Evolutionary conservation across 2,888 invertebrate species (phyloP).

Genomic region (Apodemia zela): DNA sequence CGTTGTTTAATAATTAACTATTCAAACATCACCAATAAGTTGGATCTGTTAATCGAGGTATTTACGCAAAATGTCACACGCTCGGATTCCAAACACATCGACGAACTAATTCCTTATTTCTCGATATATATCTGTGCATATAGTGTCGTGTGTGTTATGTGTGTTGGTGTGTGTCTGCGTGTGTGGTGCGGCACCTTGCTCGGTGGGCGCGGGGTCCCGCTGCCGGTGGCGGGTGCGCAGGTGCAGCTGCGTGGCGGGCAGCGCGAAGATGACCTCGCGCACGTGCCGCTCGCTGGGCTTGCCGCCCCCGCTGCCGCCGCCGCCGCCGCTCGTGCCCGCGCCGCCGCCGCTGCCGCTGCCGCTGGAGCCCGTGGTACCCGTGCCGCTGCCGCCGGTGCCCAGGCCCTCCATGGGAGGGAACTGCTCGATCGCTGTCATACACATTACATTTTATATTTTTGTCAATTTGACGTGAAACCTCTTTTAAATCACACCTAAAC

Average conservation of each 20-base stretch:
- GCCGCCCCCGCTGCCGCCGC: slow-evolving; percentile 74
- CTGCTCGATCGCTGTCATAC: slow-evolving; percentile 87
- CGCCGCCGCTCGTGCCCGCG: slow-evolving; percentile 49
- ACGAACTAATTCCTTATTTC: too few relatives aligned
- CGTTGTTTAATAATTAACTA: too few relatives aligned
- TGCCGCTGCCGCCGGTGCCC: slow-evolving; percentile 39
- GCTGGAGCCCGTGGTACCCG: slow-evolving; percentile 78
- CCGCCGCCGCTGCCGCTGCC: slow-evolving; percentile 83
- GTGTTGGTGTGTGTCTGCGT: too few relatives aligned
- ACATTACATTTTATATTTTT: too few relatives aligned
- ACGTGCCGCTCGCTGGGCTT: slow-evolving; percentile 79
- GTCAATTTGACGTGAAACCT: too few relatives aligned
- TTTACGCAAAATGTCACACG: too few relatives aligned
- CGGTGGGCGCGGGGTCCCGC: slow-evolving; percentile 84
- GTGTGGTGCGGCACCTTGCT: slow-evolving; percentile 59
- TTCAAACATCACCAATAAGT: too few relatives aligned
- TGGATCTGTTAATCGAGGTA: too few relatives aligned
- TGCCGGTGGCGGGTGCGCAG: slow-evolving; percentile 96
- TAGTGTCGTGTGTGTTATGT: too few relatives aligned
- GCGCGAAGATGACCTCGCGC: slow-evolving; percentile 97
- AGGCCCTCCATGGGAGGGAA: slow-evolving; percentile 94
- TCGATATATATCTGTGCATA: too few relatives aligned
- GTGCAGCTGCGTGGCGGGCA: slow-evolving; percentile 95
- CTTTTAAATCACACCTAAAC: too few relatives aligned
- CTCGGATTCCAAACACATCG: too few relatives aligned